A percentile compares a stretch with the other conserved stretches of the same genome.
These are phyloP conservation scores for Linnaemya tessellans DNA, from an alignment of 2,888 invertebrate genomes.

Conservation along the genomic window DNA sequence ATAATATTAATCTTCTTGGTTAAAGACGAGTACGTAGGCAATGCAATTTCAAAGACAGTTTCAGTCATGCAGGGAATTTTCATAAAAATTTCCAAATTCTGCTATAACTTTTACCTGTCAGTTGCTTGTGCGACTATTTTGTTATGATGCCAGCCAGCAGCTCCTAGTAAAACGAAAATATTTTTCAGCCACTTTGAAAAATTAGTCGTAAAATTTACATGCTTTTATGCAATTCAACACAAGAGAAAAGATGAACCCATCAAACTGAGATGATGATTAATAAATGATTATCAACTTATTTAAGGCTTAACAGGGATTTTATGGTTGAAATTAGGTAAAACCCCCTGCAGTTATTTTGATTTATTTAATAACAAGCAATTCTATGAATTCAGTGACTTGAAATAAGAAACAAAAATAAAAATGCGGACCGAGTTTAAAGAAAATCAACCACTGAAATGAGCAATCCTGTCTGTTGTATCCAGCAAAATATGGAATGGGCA, in stretches of 20 bases:
- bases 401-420: slow-evolving; percentile 52
- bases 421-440: not conserved
- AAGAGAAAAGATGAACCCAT: slow-evolving; percentile 48
- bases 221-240: not conserved
- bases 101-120: too few species aligned
- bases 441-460: slow-evolving; percentile 75
- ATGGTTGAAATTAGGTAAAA: slow-evolving; percentile 71
- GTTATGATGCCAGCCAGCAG: too few species aligned
- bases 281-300: slow-evolving; percentile 69
- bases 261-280: slow-evolving; percentile 66
- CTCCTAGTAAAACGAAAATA: not conserved
- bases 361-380: slow-evolving; percentile 79
- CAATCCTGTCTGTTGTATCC: slow-evolving; percentile 67
- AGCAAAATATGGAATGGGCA: slow-evolving; percentile 46
- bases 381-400: slow-evolving; percentile 61
- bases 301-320: slow-evolving; percentile 70
- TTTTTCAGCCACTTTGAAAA: not conserved
- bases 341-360: slow-evolving; percentile 78
- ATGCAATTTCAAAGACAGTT: too few species aligned
- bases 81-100: too few species aligned
- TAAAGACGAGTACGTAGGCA: too few species aligned
- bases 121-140: too few species aligned
- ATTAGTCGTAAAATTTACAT: slow-evolving; percentile 15
- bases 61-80: too few species aligned
- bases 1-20: too few species aligned